phyloP scores from a whole-genome alignment of 2,113 vertebrate genomes.

The Platichthys stellatus region DNA sequence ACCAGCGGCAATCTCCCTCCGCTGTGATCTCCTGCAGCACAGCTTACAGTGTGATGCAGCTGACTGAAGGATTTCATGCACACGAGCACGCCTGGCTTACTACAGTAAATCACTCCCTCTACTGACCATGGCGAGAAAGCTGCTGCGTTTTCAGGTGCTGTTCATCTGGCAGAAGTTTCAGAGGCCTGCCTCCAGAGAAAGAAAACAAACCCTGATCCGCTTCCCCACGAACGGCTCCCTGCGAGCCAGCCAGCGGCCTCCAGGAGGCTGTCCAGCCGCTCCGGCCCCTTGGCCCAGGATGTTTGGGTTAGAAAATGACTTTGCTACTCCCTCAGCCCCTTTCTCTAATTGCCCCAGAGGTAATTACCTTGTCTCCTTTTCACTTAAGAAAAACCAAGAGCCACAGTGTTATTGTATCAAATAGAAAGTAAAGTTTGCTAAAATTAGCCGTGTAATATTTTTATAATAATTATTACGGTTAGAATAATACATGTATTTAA shows the following conservation, averaged over 20 bases:
- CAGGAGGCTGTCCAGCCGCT: conserved; percentile 67
- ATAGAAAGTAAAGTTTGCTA: conserved; percentile 43
- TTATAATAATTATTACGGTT: conserved; percentile 45
- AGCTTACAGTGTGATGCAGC: conserved; percentile 37
- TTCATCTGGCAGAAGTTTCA: conserved; percentile 81
- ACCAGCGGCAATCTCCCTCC: conserved; percentile 8
- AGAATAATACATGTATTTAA: conserved; percentile 59
- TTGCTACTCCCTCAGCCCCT: conserved; percentile 75
- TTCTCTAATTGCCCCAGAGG: conserved; percentile 81
- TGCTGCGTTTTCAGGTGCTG: conserved; percentile 72
- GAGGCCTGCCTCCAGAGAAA: conserved; percentile 67
- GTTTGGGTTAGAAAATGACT: conserved; percentile 86
- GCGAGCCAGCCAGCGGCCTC: conserved; percentile 63
- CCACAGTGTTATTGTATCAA: conserved; percentile 66
- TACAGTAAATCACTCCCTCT: conserved; percentile 65
- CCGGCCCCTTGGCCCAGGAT: conserved; percentile 81
- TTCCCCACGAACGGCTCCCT: conserved; percentile 72
- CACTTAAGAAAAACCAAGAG: conserved; percentile 75
- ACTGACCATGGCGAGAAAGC: conserved; percentile 49
- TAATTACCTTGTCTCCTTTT: conserved; percentile 82
- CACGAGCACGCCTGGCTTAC: neutral
- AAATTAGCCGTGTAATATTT: conserved; percentile 58
- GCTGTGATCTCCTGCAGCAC: conserved; percentile 7
- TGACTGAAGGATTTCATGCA: conserved; percentile 50
- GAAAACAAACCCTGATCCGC: conserved; percentile 78